phyloP scores from a whole-genome alignment of 2,113 vertebrate species.

The Sialia sialis region DNA sequence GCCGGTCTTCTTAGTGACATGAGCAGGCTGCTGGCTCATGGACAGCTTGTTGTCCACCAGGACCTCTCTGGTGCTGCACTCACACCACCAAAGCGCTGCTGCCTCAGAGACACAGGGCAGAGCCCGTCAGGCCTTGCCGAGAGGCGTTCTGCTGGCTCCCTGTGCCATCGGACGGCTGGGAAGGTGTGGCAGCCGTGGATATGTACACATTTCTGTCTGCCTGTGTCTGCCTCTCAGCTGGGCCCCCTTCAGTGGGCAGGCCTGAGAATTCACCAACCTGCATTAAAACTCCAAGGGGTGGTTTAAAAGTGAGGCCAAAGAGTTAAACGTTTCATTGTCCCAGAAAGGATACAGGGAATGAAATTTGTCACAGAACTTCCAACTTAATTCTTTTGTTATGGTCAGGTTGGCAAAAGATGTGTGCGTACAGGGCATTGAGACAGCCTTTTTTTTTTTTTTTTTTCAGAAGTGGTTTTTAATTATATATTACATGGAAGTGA shows the following conservation, averaged over 20 bases:
- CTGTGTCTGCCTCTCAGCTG: no score
- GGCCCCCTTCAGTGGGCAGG: fast-evolving
- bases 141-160: fast-evolving
- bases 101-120: fast-evolving
- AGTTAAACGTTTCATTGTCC: neutral
- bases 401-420: neutral
- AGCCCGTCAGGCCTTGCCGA: fast-evolving
- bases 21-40: neutral
- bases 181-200: fast-evolving
- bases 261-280: fast-evolving
- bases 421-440: fast-evolving
- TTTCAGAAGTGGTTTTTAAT: neutral
- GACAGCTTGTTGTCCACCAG: neutral
- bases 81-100: fast-evolving
- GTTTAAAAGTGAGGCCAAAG: neutral
- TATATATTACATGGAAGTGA: fast-evolving
- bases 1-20: neutral
- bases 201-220: fast-evolving
- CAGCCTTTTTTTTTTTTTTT: neutral
- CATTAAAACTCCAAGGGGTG: neutral
- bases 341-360: neutral
- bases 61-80: fast-evolving
- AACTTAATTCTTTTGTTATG: fast-evolving
- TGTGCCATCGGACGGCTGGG: fast-evolving
- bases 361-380: neutral